These are phyloP conservation scores for Xiphophorus maculatus DNA, from an alignment of 2,113 vertebrate species.

Conservation along the genomic window DNA sequence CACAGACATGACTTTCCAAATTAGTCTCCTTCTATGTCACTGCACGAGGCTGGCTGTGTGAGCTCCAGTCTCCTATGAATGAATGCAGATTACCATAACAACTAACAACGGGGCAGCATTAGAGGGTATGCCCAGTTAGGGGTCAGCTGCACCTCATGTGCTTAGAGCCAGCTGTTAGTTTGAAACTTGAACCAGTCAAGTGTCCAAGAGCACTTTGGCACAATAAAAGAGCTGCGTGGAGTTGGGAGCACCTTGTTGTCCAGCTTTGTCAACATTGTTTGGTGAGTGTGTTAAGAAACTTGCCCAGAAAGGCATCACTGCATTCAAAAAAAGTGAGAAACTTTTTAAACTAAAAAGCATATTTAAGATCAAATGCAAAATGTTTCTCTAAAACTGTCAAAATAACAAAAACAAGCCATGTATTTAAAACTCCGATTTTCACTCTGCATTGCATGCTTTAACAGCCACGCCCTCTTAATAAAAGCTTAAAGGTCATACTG, in stretches of 20 bases:
- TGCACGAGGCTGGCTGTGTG: constrained; percentile 2
- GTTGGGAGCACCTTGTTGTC: no score
- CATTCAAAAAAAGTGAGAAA: not conserved
- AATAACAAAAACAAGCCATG: not conserved
- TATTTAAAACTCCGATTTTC: not conserved
- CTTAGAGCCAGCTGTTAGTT: not conserved
- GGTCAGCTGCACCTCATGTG: not conserved
- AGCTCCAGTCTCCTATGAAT: not conserved
- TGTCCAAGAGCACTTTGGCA: not conserved
- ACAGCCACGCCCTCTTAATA: not conserved
- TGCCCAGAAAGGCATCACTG: no score
- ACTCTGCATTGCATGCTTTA: not conserved
- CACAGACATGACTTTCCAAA: constrained; percentile 55
- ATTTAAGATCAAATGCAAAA: not conserved
- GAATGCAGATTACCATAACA: constrained; percentile 11
- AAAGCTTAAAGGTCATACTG: constrained; percentile 31
- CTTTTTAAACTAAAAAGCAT: not conserved
- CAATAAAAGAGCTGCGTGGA: not conserved
- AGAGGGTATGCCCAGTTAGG: not conserved
- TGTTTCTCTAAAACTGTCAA: not conserved
- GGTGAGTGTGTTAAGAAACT: not conserved
- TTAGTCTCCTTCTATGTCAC: constrained; percentile 43
- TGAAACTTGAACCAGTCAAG: not conserved
- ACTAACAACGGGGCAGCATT: not conserved
- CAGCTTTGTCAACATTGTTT: not conserved